Conservation (phyloP, 2,113 vertebrate species). For the Etheostoma spectabile region DNA sequence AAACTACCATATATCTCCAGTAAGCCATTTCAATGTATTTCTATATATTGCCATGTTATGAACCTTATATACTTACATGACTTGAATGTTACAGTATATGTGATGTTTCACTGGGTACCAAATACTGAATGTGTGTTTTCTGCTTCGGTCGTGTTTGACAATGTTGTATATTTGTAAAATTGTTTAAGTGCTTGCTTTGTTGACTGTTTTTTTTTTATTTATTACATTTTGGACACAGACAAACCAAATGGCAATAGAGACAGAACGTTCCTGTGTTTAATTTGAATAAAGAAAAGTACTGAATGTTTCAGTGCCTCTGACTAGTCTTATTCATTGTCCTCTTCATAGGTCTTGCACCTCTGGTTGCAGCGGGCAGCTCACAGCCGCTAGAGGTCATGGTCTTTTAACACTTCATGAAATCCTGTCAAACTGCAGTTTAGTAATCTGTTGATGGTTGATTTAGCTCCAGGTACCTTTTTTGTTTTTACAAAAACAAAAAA, state of each 20-base stretch:
- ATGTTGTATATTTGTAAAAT: conserved; percentile 12
- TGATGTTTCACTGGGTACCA: conserved; percentile 25
- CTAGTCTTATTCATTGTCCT: background rate
- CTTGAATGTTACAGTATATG: conserved; percentile 39
- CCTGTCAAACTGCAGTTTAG: background rate
- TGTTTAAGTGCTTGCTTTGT: conserved; percentile 2
- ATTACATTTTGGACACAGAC: conserved; percentile 16
- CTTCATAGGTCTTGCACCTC: no score
- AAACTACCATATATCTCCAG: background rate
- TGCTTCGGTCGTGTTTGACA: background rate
- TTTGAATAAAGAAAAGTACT: conserved; percentile 57
- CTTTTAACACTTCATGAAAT: background rate
- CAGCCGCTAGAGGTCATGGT: conserved; percentile 48
- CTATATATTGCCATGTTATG: background rate
- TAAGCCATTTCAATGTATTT: conserved; percentile 16
- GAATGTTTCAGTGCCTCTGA: conserved; percentile 6
- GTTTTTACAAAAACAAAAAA: background rate
- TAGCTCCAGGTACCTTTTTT: background rate
- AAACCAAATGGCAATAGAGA: conserved; percentile 2
- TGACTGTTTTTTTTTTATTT: conserved; percentile 40
- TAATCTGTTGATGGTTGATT: background rate
- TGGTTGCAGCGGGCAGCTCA: background rate
- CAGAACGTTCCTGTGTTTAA: conserved; percentile 19
- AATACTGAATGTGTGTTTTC: conserved; percentile 7
- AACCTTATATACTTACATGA: conserved; percentile 4